Percentiles rank a stretch among this genome's conserved stretches.
These are phyloP conservation scores for Miichthys miiuy DNA, from an alignment of 2,797 vertebrate genomes.

Conservation along the genomic window DNA sequence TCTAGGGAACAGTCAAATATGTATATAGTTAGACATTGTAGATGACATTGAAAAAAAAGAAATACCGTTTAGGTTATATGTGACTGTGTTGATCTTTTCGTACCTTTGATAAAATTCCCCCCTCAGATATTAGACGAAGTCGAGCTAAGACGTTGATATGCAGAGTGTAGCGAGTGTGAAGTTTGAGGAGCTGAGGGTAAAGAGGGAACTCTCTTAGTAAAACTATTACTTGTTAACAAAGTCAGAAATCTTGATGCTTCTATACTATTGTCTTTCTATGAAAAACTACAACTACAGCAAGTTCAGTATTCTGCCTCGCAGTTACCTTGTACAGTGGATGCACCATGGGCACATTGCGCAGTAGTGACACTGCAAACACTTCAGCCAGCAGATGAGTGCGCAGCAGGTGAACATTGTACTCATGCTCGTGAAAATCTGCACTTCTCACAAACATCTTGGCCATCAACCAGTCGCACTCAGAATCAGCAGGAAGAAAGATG, in stretches of 20 bases:
- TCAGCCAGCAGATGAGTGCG: slow-evolving; percentile 85
- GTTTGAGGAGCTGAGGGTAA: slow-evolving; percentile 66
- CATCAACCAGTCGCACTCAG: slow-evolving; percentile 68
- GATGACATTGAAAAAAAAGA: too few species aligned
- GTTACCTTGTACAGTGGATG: slow-evolving; percentile 80
- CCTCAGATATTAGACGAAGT: slow-evolving; percentile 47
- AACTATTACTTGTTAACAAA: neutral
- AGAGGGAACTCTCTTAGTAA: slow-evolving; percentile 3
- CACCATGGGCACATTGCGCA: slow-evolving; percentile 81
- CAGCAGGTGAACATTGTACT: slow-evolving; percentile 76
- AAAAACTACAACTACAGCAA: neutral
- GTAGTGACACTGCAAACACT: slow-evolving; percentile 81
- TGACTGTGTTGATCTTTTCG: neutral
- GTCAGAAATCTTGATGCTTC: neutral
- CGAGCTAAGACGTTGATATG: slow-evolving; percentile 77
- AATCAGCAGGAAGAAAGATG: slow-evolving; percentile 72
- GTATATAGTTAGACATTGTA: neutral
- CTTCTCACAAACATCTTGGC: slow-evolving; percentile 78
- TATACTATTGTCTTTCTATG: neutral
- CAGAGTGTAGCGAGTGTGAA: slow-evolving; percentile 78
- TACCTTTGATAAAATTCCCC: slow-evolving; percentile 60
- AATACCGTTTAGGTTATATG: neutral
- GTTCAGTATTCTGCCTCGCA: neutral
- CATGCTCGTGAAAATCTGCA: slow-evolving; percentile 71
- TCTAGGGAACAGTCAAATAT: slow-evolving; percentile 36